Conservation (phyloP, 2,797 vertebrate species). For the Periparus ater region DNA sequence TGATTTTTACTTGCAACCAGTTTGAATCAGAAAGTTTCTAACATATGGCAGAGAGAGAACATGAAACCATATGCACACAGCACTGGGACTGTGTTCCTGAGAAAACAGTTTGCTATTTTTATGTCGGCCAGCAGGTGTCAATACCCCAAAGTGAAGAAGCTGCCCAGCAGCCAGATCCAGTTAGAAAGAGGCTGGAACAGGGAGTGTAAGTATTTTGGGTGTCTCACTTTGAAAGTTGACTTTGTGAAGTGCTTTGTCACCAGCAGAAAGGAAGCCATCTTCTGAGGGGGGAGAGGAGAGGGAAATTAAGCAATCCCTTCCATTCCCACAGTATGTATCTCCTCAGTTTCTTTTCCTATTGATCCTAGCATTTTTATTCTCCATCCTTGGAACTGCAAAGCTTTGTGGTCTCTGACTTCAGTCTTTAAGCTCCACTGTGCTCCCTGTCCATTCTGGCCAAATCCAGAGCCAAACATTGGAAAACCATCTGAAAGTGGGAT, state of each 20-base stretch:
- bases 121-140: slow-evolving; percentile 42
- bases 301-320: background rate
- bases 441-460: background rate
- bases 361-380: background rate
- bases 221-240: background rate
- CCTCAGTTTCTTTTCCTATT: background rate
- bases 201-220: background rate
- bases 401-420: background rate
- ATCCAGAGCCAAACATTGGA: background rate
- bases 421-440: background rate
- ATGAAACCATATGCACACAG: background rate
- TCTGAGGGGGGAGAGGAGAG: background rate
- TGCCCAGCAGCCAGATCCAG: background rate
- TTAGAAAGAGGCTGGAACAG: background rate
- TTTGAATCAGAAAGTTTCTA: slow-evolving; percentile 1
- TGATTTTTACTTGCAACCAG: background rate
- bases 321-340: background rate
- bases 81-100: background rate
- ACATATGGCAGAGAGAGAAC: slow-evolving; percentile 37
- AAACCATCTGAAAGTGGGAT: background rate
- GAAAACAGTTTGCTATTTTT: slow-evolving; percentile 27
- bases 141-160: slow-evolving; percentile 7
- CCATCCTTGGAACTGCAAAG: background rate
- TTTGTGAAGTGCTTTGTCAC: background rate
- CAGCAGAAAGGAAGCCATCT: background rate